Base-by-base conservation (phyloP, 2,888 invertebrate genomes). In the Eilema caniola region DNA sequence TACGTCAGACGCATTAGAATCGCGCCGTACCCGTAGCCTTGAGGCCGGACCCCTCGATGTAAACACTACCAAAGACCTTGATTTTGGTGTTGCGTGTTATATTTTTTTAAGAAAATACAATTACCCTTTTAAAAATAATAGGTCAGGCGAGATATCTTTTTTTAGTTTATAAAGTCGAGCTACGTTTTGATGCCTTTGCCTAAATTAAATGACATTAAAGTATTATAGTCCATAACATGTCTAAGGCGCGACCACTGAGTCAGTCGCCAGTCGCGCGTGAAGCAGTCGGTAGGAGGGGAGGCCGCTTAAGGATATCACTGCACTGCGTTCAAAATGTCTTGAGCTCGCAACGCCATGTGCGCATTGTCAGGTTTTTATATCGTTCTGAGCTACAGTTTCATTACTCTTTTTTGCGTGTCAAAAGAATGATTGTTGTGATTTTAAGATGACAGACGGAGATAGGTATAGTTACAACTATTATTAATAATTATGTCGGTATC, bases 231-330 rank as follows among this genome's bases (percentile, higher is more conserved):
- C 84, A 83, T 86, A 84, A 82, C 71, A 76, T 73, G 87, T 88
- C 86, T 87, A 85, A 90, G 88, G 89, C 88, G 90, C 89, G 89
- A 89, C 88, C 85, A 83, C 79, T 93, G 93, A 94, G 84, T 93
- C 93, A 92, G 88, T 77, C 85, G 82, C 77, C 91, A 89, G 86
- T 90, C 88, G 88, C 85, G 93, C 94, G 91, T 92, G 89, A 92
- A 92, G 85, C 78, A 74, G 84, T 84, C 63, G 71, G 59, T 64
- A 82, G 74, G 85, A 88, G 90, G 92, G 93, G 92, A 90, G 92
- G 90, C 93, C 92, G 81, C 82, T 82, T 83, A 88, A 89, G 92
- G 92, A 87, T 91, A 90, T 87, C 87, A 83, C 75, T 76, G 78
- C 82, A 78, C 75, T 78, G 80, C 78, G 80, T 82, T 84, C 78